These are phyloP conservation scores for Danaus plexippus DNA, from an alignment of 1,140 invertebrate species.

Conservation along the genomic window DNA sequence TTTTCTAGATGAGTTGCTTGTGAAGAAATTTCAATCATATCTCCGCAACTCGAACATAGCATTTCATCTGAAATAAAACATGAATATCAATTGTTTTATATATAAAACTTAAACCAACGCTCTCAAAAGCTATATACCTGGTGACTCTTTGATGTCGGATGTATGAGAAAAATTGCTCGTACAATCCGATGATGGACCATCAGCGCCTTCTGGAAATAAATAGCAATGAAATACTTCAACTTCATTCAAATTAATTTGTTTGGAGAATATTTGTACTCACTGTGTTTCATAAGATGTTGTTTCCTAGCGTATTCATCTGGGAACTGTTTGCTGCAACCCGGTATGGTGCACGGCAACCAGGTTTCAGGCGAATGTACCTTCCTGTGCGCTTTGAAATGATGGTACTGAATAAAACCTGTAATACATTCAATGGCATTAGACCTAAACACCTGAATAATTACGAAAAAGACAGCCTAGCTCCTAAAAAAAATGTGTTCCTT, in stretches of 20 bases:
- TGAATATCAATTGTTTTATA: constrained; percentile 1
- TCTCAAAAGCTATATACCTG: background rate
- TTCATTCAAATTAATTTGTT: background rate
- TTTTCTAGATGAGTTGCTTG: constrained; percentile 17
- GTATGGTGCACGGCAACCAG: constrained; percentile 31
- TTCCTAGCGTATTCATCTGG: constrained; percentile 42
- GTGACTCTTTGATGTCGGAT: background rate
- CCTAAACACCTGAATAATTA: too few relatives aligned
- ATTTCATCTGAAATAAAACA: constrained; percentile 12
- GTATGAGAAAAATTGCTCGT: constrained; percentile 19
- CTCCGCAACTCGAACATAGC: constrained; percentile 19
- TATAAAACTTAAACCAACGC: background rate
- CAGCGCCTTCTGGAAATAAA: constrained; percentile 18
- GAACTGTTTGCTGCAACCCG: constrained; percentile 43
- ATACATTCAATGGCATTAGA: background rate
- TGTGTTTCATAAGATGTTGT: constrained; percentile 40
- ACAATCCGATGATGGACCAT: constrained; percentile 26
- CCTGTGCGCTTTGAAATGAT: constrained; percentile 54
- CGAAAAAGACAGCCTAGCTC: too few relatives aligned
- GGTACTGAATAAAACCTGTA: constrained; percentile 56
- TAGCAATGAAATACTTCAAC: background rate
- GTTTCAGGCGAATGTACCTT: constrained; percentile 38
- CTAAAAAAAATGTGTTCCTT: too few relatives aligned
- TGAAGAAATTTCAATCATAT: constrained; percentile 8
- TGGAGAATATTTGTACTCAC: constrained; percentile 27